Evolutionary conservation across 1,140 invertebrate genomes (phyloP), one percentile per base, ranked within the genome.

Genomic region (Zaprionus lachaisei): DNA sequence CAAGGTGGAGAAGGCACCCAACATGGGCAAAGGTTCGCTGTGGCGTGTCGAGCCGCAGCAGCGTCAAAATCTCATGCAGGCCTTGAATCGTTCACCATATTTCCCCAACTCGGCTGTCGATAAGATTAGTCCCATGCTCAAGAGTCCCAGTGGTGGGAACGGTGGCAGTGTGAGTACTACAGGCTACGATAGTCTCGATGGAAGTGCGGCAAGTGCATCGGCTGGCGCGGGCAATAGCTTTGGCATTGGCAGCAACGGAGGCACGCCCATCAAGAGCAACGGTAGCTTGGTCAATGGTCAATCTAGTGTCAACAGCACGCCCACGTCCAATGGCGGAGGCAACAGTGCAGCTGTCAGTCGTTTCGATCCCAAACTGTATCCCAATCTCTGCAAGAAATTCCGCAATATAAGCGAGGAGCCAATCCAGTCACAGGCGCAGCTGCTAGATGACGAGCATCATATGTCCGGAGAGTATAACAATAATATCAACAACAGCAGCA

Each of bases 21-120:
- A 97, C 91, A 95, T 98, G 81, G 97, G 97, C 12, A 99, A 99
- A 94, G 98, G 98, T 51, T 99, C 98, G 0, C 93, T 98, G 54
- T 99, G 98, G 98, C 98, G 97, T 93, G 97, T 99, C 1, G 98
- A 99, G 92, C 96, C 97, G 5, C 96, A 97, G 49, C 97, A 97
- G 91, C 94, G 97, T 77, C 96, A 96, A 63, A 98, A 97, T 93
- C 93, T 98, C 69, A 94, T 98, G 58, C 97, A 98, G 93, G 96
- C 97, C 1, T 93, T 98, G 9, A 95, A 96, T 60, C 96, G 97
- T 72, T 97, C 97, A 9, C 97, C 97, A 2, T 97, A 96, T 84
- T 96, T 97, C 86, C 96, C 96, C 5, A 96, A 96, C 26, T 93
- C 91, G 37, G 84, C 92, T 24, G 82, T 90, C 26, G 85, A 93